Conservation (phyloP, 2,888 invertebrate species). For the Drosophila siamana region DNA sequence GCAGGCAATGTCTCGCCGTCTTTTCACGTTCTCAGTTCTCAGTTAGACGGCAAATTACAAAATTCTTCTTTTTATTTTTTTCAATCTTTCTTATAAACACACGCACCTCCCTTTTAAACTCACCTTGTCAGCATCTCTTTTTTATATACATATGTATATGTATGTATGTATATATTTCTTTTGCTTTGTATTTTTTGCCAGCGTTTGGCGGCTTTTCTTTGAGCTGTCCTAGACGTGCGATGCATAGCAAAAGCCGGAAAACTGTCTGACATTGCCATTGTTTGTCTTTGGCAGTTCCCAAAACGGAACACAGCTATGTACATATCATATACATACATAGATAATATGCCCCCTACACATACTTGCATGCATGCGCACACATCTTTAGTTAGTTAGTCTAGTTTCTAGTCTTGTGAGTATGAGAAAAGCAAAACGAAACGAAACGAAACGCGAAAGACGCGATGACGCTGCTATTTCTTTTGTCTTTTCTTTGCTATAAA, state of each 20-base stretch:
- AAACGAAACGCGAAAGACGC: constrained; percentile 6
- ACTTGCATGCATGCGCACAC: constrained; percentile 2
- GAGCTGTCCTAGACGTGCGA: constrained; percentile 63
- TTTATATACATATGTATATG: neutral
- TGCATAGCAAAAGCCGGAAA: constrained; percentile 69
- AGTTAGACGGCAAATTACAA: constrained; percentile 46
- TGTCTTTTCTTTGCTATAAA: constrained; percentile 31
- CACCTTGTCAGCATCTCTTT: constrained; percentile 33
- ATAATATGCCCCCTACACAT: neutral
- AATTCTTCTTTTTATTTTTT: too few relatives aligned
- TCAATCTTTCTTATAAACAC: constrained; percentile 24
- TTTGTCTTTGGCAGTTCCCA: constrained; percentile 53
- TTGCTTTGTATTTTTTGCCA: constrained; percentile 30
- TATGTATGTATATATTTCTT: too few relatives aligned
- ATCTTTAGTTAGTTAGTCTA: constrained; percentile 45
- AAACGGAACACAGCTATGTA: constrained; percentile 61
- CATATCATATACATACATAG: constrained; percentile 12
- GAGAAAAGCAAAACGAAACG: neutral
- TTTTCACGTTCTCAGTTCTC: constrained; percentile 44
- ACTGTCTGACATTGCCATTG: constrained; percentile 64
- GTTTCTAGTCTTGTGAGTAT: constrained; percentile 29
- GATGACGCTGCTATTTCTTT: constrained; percentile 53
- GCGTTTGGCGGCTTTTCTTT: constrained; percentile 54
- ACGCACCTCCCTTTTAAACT: constrained; percentile 7
- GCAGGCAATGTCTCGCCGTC: constrained; percentile 28